These are phyloP conservation scores for Hofmannophila pseudospretella DNA, from an alignment of 2,888 invertebrate genomes.

Conservation along the genomic window DNA sequence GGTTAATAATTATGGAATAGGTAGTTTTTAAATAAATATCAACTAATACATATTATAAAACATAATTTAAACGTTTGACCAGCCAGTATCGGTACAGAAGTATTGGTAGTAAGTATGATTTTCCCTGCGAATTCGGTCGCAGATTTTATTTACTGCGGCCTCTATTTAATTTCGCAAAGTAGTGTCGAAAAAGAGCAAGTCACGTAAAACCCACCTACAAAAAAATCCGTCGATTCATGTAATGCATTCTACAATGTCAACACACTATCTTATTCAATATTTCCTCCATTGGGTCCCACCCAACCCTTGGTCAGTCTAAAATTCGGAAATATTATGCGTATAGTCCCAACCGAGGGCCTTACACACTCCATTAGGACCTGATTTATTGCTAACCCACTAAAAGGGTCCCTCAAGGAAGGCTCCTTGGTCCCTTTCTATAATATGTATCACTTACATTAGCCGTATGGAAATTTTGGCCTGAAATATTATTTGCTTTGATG, in stretches of 20 bases:
- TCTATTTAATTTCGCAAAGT: too few species aligned
- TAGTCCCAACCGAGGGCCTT: slow-evolving; percentile 45
- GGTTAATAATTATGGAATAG: too few species aligned
- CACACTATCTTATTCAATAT: slow-evolving; percentile 40
- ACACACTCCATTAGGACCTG: slow-evolving; percentile 69
- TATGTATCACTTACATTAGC: slow-evolving; percentile 64
- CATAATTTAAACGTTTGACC: too few species aligned
- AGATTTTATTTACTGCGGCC: too few species aligned
- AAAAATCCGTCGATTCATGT: slow-evolving; percentile 20
- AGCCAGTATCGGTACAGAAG: too few species aligned
- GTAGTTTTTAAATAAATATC: too few species aligned
- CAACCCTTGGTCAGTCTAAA: slow-evolving; percentile 48
- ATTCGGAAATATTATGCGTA: slow-evolving; percentile 60
- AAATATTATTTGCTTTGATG: slow-evolving; percentile 60
- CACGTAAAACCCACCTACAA: background rate
- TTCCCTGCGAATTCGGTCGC: too few species aligned
- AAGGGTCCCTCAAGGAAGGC: slow-evolving; percentile 67
- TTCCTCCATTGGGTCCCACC: slow-evolving; percentile 34
- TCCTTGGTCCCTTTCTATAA: slow-evolving; percentile 55
- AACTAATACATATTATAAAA: too few species aligned
- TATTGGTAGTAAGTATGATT: too few species aligned
- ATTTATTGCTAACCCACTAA: slow-evolving; percentile 67
- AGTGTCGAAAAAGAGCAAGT: slow-evolving; percentile 1
- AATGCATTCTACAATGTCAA: slow-evolving; percentile 38
- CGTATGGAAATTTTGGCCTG: slow-evolving; percentile 59